These are phyloP conservation scores for Agrochola litura DNA, from an alignment of 2,888 invertebrate species.

Conservation along the genomic window DNA sequence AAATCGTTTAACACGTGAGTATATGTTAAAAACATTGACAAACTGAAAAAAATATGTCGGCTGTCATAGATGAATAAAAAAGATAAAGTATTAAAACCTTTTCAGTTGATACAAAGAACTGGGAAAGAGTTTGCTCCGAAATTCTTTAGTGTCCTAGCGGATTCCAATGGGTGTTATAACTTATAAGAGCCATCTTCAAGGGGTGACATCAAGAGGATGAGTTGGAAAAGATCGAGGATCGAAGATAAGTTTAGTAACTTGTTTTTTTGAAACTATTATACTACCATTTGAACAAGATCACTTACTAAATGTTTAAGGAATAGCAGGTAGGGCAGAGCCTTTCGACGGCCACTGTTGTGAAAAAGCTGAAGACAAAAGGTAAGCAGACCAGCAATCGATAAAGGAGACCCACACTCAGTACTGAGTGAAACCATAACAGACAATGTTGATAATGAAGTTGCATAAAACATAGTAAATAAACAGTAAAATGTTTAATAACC, in stretches of 20 bases:
- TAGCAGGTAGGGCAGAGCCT: background rate
- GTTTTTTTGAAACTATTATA: background rate
- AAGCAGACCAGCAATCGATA: background rate
- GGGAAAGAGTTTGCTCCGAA: background rate
- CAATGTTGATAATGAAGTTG: background rate
- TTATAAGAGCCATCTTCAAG: background rate
- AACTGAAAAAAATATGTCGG: background rate
- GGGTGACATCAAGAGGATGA: background rate
- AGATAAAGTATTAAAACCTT: background rate
- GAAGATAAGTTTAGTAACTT: background rate
- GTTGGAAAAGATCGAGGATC: background rate
- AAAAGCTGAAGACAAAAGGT: background rate
- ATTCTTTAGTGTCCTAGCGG: background rate
- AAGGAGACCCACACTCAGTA: no score
- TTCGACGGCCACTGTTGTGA: background rate
- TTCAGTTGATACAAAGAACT: background rate
- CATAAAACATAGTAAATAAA: background rate
- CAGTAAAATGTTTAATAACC: background rate
- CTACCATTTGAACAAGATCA: background rate
- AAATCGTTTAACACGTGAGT: slow-evolving; percentile 23
- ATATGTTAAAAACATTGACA: slow-evolving; percentile 15
- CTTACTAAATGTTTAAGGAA: background rate
- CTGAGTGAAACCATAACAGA: background rate
- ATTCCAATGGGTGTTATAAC: background rate
- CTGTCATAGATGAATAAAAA: slow-evolving; percentile 5